These are phyloP conservation scores for Eucriotettix oculatus DNA, from an alignment of 2,888 invertebrate genomes.

Conservation along the genomic window DNA sequence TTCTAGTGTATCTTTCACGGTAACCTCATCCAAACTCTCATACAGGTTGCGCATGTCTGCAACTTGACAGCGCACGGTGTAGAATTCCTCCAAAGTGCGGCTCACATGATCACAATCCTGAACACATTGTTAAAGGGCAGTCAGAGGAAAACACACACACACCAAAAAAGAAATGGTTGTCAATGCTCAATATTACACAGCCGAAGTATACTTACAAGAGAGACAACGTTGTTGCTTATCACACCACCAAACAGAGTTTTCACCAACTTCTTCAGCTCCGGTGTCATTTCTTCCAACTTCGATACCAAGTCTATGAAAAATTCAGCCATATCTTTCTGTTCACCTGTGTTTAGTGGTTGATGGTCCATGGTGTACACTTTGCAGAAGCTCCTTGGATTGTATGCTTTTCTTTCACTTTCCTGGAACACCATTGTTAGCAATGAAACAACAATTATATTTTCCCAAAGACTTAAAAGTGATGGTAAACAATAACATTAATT, in stretches of 20 bases:
- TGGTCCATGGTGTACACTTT: slow-evolving; percentile 96
- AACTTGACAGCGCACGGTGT: slow-evolving; percentile 90
- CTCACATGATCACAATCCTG: slow-evolving; percentile 91
- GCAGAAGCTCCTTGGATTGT: slow-evolving; percentile 89
- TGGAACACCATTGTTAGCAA: slow-evolving; percentile 20
- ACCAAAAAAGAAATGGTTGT: no score
- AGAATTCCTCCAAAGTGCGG: slow-evolving; percentile 86
- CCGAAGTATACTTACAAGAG: slow-evolving; percentile 41
- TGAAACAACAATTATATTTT: not conserved
- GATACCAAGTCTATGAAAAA: slow-evolving; percentile 94
- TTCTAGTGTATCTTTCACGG: slow-evolving; percentile 89
- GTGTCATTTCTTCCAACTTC: slow-evolving; percentile 90
- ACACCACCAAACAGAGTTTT: slow-evolving; percentile 87
- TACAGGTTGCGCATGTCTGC: slow-evolving; percentile 92
- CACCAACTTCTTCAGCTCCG: slow-evolving; percentile 71
- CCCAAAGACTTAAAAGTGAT: no score
- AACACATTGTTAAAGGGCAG: no score
- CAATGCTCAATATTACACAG: not conserved
- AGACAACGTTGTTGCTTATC: slow-evolving; percentile 88
- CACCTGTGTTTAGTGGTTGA: slow-evolving; percentile 86
- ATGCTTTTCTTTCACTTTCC: slow-evolving; percentile 89
- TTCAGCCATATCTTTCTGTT: slow-evolving; percentile 97
- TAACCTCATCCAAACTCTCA: slow-evolving; percentile 91
- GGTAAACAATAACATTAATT: no score
- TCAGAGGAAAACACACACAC: no score